Percentiles rank a stretch among this genome's conserved stretches.
Evolutionary conservation across 2,888 invertebrate genomes (phyloP).

Genomic region (Heliconius ismenius): DNA sequence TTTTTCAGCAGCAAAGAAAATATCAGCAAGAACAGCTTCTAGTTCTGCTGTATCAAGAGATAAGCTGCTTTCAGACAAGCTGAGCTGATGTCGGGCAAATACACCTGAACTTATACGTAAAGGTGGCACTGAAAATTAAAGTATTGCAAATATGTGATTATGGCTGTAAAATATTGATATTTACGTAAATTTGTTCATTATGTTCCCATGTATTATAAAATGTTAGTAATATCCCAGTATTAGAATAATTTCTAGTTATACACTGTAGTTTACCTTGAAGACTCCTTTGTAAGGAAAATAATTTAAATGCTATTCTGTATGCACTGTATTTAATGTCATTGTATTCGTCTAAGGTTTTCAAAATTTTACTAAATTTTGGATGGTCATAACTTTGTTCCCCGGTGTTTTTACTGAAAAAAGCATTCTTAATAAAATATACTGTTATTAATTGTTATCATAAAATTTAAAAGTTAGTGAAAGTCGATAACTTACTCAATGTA

Average conservation of each 20-base stretch:
- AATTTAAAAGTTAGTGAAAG: constrained; percentile 53
- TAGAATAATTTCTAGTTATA: not conserved
- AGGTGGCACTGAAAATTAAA: constrained; percentile 64
- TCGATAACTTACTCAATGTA: constrained; percentile 79
- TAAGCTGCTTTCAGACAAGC: constrained; percentile 85
- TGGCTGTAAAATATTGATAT: not conserved
- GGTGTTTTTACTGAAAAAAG: constrained; percentile 68
- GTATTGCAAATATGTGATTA: not conserved
- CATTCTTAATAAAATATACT: not conserved
- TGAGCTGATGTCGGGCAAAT: constrained; percentile 87
- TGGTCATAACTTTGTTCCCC: constrained; percentile 82
- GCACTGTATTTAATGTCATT: constrained; percentile 88
- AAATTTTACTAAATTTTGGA: constrained; percentile 82
- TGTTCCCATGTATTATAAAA: not conserved
- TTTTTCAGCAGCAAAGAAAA: constrained; percentile 87
- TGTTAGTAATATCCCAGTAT: not conserved
- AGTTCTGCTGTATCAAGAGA: constrained; percentile 85
- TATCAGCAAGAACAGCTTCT: constrained; percentile 87
- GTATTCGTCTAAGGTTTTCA: constrained; percentile 82
- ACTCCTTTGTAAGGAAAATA: constrained; percentile 68
- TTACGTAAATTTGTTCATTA: not conserved
- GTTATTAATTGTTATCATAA: constrained; percentile 2
- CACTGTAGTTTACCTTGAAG: constrained; percentile 80
- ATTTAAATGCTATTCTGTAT: constrained; percentile 89
- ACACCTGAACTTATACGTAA: constrained; percentile 85